Conservation (phyloP, 2,797 vertebrate species). For the Xiphorhynchus erythropygius region DNA sequence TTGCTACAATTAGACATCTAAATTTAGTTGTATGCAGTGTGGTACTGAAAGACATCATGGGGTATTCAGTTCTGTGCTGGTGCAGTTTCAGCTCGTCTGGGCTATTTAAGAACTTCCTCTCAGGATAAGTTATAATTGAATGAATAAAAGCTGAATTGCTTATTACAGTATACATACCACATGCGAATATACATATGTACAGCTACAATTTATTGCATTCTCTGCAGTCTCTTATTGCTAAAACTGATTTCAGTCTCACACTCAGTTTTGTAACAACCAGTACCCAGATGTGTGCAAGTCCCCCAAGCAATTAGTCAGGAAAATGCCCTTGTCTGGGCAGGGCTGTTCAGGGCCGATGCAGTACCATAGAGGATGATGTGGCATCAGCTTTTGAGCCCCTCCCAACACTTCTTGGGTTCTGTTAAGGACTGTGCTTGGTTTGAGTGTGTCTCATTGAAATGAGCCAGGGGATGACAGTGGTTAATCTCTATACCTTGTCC, state of each 20-base stretch:
- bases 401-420: not conserved
- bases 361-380: not conserved
- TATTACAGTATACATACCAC: not conserved
- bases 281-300: fast-evolving
- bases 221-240: not conserved
- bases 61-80: not conserved
- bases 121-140: not conserved
- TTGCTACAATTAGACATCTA: not conserved
- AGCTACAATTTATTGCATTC: not conserved
- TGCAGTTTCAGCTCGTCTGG: not conserved
- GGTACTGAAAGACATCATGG: not conserved
- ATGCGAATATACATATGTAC: not conserved
- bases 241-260: not conserved
- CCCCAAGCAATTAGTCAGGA: fast-evolving
- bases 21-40: not conserved
- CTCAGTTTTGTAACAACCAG: not conserved
- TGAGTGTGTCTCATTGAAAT: not conserved
- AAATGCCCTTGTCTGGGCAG: not conserved
- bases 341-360: not conserved
- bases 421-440: not conserved
- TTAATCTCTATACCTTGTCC: not conserved
- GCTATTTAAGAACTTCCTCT: not conserved
- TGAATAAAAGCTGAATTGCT: not conserved
- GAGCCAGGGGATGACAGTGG: not conserved
- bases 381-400: not conserved